Evolutionary conservation across 2,888 invertebrate genomes (phyloP), one percentile per base, ranked within the genome.

Genomic region (Rosalia funebris): DNA sequence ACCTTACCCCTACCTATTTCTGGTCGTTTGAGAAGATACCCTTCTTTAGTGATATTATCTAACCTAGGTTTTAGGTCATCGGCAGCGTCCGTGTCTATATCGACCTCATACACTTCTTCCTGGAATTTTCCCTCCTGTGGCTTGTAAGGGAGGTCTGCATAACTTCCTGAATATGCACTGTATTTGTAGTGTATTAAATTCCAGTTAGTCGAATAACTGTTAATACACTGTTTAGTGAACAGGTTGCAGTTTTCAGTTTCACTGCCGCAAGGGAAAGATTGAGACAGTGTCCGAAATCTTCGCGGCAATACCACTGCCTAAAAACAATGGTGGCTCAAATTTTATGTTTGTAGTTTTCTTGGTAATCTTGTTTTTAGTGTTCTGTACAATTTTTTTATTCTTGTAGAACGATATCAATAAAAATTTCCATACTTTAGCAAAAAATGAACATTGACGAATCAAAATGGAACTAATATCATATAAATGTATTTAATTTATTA

Each of bases 151-250:
- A 96, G 84, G 79, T 95, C 93, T 70, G 90, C 87, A 81, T 93
- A 96, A 68, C 90, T 90, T 57, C 94, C 94, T 11, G 95, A 91
- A 79, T 96, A 98, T 44, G 88, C 88, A 76, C 87, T 89, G 79
- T 96, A 97, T 81, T 96, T 97, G 81, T 93, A 97, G 79, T 93
- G 91, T 63, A 98, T 89, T 64, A 95, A 86, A 82, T 92, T 91
- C 91, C 95, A 95, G 77, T 93, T 91, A 60, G 91, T 90, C 2
- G 91, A 91, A 81, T 97, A 97, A 70, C 91, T 88, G 70, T 84
- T 84, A 52, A 91, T 83, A 77, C 90, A 90, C 79, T 90, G 88
- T 73, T 85, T 85, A 14, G 89, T 88, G 73, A 91, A 85, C 32
- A 90, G 82, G 75, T 84, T 87, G 69, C 85, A 85, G 53, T 85